Percentiles rank a stretch among this genome's conserved stretches.
These are phyloP conservation scores for Pollachius pollachius DNA, from an alignment of 2,113 vertebrate genomes.

Conservation along the genomic window DNA sequence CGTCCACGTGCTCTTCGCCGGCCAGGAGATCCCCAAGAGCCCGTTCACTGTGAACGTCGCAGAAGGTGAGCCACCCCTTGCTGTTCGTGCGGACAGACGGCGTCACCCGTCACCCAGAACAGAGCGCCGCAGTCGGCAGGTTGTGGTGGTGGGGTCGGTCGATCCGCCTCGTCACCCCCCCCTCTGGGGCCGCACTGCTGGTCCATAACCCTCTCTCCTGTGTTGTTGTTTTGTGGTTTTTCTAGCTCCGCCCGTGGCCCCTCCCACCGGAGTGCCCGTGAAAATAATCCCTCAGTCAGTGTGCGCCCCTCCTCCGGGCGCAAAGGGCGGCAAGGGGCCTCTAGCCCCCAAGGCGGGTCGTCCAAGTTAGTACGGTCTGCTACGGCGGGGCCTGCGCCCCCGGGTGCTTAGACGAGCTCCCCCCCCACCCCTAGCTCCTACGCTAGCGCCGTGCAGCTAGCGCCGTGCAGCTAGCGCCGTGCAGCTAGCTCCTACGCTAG, in stretches of 20 bases:
- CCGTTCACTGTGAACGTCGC: conserved; percentile 87
- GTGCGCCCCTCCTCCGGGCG: conserved; percentile 58
- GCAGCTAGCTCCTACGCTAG: not conserved
- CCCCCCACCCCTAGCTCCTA: conserved; percentile 3
- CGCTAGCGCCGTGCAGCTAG: not conserved
- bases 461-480: not conserved
- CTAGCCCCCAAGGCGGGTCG: conserved; percentile 69
- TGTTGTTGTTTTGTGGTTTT: conserved; percentile 55
- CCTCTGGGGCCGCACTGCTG: conserved; percentile 25
- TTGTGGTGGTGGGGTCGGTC: not conserved
- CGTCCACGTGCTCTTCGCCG: conserved; percentile 84
- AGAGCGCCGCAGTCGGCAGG: too few relatives aligned
- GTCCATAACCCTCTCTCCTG: conserved; percentile 48
- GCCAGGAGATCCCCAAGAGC: conserved; percentile 86
- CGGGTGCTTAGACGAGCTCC: conserved; percentile 34
- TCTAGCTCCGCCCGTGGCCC: conserved; percentile 67
- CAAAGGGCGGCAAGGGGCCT: conserved; percentile 69
- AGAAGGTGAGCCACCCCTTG: conserved; percentile 80
- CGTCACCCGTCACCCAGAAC: conserved; percentile 30
- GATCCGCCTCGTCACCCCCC: conserved; percentile 40
- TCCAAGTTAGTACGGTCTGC: conserved; percentile 73
- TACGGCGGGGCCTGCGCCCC: conserved; percentile 54
- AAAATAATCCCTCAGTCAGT: conserved; percentile 75
- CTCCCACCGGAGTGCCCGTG: conserved; percentile 52
- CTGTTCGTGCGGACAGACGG: conserved; percentile 28